Conservation (phyloP, 2,888 invertebrate genomes). For the Plagiodera versicolora region DNA sequence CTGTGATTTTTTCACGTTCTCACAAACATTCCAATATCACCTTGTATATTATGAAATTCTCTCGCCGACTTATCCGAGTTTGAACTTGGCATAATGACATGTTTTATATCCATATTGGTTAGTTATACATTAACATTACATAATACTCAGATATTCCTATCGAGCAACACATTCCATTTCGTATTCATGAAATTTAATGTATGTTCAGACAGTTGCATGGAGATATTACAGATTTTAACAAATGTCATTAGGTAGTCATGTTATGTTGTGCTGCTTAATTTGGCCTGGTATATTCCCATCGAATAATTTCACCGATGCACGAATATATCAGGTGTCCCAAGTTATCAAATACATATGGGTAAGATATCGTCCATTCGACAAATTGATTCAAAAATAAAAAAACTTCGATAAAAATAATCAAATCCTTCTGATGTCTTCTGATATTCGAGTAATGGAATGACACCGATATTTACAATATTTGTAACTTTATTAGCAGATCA, state of each 20-base stretch:
- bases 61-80: constrained; percentile 20
- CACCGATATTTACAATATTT: too few relatives aligned
- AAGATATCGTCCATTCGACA: too few relatives aligned
- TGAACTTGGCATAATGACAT: constrained; percentile 29
- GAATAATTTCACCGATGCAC: neutral
- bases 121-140: constrained; percentile 14
- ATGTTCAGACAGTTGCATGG: neutral
- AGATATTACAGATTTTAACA: neutral
- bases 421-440: too few relatives aligned
- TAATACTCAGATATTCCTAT: constrained; percentile 25
- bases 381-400: too few relatives aligned
- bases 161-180: constrained; percentile 19
- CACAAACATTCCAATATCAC: neutral
- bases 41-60: constrained; percentile 15
- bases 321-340: too few relatives aligned
- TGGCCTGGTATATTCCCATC: neutral
- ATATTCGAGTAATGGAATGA: too few relatives aligned
- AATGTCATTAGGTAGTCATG: neutral
- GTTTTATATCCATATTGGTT: constrained; percentile 20
- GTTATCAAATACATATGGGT: too few relatives aligned
- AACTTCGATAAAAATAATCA: too few relatives aligned
- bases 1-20: too few relatives aligned
- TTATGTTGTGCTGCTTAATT: neutral
- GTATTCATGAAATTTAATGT: neutral
- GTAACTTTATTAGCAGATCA: too few relatives aligned